Evolutionary conservation across 2,888 invertebrate genomes (phyloP).

Genomic region (Penaeus monodon): DNA sequence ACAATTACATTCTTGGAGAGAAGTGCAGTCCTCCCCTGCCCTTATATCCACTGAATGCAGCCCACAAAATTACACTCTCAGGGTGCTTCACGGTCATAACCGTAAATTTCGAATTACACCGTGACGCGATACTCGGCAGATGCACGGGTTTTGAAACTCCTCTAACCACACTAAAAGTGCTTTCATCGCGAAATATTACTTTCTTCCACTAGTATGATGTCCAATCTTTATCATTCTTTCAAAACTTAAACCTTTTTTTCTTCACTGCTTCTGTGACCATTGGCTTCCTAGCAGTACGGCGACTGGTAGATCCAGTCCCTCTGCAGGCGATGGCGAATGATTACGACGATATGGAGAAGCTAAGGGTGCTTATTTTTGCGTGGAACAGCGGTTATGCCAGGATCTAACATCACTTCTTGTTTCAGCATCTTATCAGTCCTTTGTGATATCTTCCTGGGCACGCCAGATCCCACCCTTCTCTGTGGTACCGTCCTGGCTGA

Average conservation of each 20-base stretch:
- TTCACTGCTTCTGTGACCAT: background rate
- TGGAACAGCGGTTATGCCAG: background rate
- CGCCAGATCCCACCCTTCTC: slow-evolving; percentile 1
- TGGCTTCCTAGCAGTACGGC: no score
- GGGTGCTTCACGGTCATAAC: slow-evolving; percentile 24
- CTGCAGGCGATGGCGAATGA: no score
- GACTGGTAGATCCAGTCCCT: no score
- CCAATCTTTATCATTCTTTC: no score
- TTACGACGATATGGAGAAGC: no score
- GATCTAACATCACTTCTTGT: slow-evolving; percentile 9
- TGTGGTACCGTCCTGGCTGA: background rate
- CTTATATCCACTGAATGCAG: background rate
- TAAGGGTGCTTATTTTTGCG: no score
- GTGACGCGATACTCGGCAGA: background rate
- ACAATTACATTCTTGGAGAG: background rate
- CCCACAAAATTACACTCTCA: no score
- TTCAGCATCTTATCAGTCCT: background rate
- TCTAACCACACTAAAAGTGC: no score
- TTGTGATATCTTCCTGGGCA: background rate
- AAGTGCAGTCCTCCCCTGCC: slow-evolving; percentile 19
- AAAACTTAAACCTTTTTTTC: no score
- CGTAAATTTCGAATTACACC: slow-evolving; percentile 1
- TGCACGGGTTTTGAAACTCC: no score
- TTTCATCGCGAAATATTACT: no score
- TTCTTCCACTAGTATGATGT: no score